Percentiles rank a stretch among this genome's conserved stretches.
Conservation (phyloP, 2,113 vertebrate species). For the Antigone vipio region DNA sequence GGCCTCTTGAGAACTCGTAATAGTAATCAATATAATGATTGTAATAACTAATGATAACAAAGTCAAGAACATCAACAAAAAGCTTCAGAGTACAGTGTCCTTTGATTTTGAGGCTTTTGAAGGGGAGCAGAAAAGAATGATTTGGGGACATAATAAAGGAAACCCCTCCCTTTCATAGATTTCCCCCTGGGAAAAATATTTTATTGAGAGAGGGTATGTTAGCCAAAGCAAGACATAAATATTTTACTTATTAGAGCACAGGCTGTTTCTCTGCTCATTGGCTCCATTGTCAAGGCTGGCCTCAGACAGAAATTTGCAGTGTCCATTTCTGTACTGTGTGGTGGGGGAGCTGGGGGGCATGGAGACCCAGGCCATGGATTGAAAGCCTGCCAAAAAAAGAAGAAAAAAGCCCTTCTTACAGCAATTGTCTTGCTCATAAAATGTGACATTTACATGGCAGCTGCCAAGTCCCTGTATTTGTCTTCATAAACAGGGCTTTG, state of each 20-base stretch:
- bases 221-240: slow-evolving; percentile 64
- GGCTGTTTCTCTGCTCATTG: slow-evolving; percentile 46
- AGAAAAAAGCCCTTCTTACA: not conserved
- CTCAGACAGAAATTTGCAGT: slow-evolving; percentile 21
- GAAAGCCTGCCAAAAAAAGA: not conserved
- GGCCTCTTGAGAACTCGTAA: not conserved
- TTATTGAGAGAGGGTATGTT: slow-evolving; percentile 51
- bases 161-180: not conserved
- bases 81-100: not conserved
- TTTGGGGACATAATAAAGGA: slow-evolving; percentile 19
- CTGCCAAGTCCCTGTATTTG: not conserved
- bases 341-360: not conserved
- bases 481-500: slow-evolving; percentile 19
- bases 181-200: slow-evolving; percentile 60
- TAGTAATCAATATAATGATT: slow-evolving; percentile 47
- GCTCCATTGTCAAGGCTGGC: slow-evolving; percentile 20
- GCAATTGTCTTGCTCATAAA: slow-evolving; percentile 2
- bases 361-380: not conserved
- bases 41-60: slow-evolving; percentile 42
- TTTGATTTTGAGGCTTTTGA: slow-evolving; percentile 22
- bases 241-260: slow-evolving; percentile 69
- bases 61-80: slow-evolving; percentile 19
- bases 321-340: slow-evolving; percentile 14
- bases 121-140: slow-evolving; percentile 1
- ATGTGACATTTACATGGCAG: slow-evolving; percentile 1